Percentiles rank a stretch among this genome's conserved stretches.
Evolutionary conservation across 2,113 vertebrate genomes (phyloP).

Genomic region (Hemiscyllium ocellatum): DNA sequence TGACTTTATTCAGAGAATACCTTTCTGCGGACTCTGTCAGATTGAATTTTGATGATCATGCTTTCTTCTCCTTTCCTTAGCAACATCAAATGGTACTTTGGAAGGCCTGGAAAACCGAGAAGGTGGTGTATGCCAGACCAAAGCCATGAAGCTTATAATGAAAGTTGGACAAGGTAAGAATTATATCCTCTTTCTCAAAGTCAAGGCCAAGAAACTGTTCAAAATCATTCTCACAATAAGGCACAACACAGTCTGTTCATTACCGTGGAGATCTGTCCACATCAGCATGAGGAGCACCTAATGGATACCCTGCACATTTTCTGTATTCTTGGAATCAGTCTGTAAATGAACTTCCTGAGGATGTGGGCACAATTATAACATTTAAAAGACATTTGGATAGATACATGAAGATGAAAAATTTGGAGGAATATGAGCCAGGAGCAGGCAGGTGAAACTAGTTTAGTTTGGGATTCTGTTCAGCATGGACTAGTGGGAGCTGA

Average conservation of each 20-base stretch:
- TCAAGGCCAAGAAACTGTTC: constrained; percentile 48
- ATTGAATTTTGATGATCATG: background rate
- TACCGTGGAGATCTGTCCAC: background rate
- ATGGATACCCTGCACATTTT: background rate
- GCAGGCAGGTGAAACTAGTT: no score
- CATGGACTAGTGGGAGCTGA: no score
- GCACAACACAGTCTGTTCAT: constrained; percentile 36
- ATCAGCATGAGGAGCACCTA: background rate
- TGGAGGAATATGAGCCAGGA: no score
- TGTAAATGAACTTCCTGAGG: background rate
- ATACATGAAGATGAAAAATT: no score
- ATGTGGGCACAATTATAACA: no score
- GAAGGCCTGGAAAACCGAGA: constrained; percentile 98
- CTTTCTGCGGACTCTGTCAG: no score
- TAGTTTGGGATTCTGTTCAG: no score
- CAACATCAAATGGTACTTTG: constrained; percentile 95
- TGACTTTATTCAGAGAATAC: background rate
- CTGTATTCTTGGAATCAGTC: background rate
- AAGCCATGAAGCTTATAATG: constrained; percentile 99
- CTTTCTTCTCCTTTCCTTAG: constrained; percentile 55
- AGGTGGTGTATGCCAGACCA: constrained; percentile 94
- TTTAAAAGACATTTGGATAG: no score
- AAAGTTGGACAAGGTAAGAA: constrained; percentile 98
- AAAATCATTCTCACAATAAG: constrained; percentile 11
- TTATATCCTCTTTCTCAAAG: constrained; percentile 49